Conservation (phyloP, 1,140 invertebrate genomes). For the Antheraea mylitta region DNA sequence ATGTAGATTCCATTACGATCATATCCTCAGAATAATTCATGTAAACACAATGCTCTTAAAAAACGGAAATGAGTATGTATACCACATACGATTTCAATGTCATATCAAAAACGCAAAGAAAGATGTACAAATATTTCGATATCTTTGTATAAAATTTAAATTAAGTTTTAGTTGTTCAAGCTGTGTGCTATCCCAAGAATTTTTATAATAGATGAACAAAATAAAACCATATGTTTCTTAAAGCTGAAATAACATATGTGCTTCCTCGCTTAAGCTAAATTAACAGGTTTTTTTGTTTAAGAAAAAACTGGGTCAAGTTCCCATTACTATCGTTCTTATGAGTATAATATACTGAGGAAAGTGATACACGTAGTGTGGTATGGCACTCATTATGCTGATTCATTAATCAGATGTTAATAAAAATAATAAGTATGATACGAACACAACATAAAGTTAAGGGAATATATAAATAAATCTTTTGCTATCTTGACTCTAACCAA, state of each 20-base stretch:
- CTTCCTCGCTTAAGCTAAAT: background rate
- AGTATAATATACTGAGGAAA: too few relatives aligned
- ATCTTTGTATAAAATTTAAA: constrained; percentile 4
- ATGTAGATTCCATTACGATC: constrained; percentile 2
- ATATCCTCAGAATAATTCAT: constrained; percentile 8
- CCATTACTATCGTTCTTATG: background rate
- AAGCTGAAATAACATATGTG: background rate
- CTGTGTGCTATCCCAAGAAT: constrained; percentile 5
- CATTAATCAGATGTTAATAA: too few relatives aligned
- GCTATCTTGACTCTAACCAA: too few relatives aligned
- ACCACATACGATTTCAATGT: background rate
- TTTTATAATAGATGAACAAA: constrained; percentile 4
- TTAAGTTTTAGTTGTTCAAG: constrained; percentile 7
- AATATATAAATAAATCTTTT: too few relatives aligned
- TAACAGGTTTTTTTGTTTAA: background rate
- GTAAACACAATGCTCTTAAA: constrained; percentile 5
- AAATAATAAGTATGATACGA: too few relatives aligned
- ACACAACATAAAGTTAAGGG: too few relatives aligned
- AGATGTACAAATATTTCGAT: background rate
- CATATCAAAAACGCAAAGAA: background rate
- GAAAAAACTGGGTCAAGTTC: constrained; percentile 6
- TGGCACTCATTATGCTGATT: too few relatives aligned
- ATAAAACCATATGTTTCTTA: background rate
- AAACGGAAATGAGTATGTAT: constrained; percentile 4
- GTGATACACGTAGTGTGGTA: too few relatives aligned